These are phyloP conservation scores for Digitonthophagus gazella DNA, from an alignment of 2,888 invertebrate species.

Conservation along the genomic window DNA sequence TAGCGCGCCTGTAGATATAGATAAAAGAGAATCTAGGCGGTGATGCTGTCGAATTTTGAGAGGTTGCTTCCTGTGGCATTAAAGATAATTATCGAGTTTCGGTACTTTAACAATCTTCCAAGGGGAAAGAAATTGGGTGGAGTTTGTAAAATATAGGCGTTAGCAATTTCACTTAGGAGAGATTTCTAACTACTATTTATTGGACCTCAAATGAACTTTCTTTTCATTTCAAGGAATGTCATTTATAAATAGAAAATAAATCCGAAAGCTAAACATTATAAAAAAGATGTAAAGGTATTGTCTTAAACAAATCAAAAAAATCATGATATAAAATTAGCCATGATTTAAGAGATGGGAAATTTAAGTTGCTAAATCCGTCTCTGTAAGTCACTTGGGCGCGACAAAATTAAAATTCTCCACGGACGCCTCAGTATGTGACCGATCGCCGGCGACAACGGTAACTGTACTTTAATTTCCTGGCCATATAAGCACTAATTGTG, in stretches of 20 bases:
- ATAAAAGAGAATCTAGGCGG: background rate
- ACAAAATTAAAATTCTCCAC: background rate
- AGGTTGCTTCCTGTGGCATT: background rate
- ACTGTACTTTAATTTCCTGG: slow-evolving; percentile 11
- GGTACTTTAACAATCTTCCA: too few species aligned
- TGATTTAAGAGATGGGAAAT: too few species aligned
- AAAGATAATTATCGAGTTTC: background rate
- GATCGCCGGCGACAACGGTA: slow-evolving; percentile 1
- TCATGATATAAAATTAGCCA: too few species aligned
- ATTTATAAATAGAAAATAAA: too few species aligned
- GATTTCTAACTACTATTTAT: too few species aligned
- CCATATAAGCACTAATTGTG: slow-evolving; percentile 18
- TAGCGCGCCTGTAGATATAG: background rate
- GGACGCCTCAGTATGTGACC: background rate
- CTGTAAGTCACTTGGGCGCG: background rate
- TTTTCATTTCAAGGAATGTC: too few species aligned
- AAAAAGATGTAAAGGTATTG: too few species aligned
- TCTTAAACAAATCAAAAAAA: too few species aligned
- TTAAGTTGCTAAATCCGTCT: background rate
- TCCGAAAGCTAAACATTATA: too few species aligned
- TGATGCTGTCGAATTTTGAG: background rate
- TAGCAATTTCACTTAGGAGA: too few species aligned
- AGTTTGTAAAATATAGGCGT: too few species aligned
- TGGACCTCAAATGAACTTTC: too few species aligned
- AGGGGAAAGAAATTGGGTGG: background rate